Evolutionary conservation across 2,113 vertebrate genomes (phyloP).

Genomic region (Okapia johnstoni): DNA sequence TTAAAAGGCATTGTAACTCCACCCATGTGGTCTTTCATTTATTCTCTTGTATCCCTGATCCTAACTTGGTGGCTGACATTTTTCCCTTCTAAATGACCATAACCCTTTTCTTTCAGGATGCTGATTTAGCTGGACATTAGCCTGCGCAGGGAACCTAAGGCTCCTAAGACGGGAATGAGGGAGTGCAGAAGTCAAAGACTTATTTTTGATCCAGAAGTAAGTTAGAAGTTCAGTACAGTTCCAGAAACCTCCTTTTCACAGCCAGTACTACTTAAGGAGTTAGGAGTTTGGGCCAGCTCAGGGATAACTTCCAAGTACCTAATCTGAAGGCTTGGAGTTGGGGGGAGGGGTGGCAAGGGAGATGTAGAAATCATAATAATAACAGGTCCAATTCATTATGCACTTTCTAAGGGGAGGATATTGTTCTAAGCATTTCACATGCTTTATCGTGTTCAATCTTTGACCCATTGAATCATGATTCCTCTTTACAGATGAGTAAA

Average conservation of each 20-base stretch:
- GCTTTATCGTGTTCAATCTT: not conserved
- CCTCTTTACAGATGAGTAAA: slow-evolving; percentile 19
- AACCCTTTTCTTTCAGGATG: not conserved
- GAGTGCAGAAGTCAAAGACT: not conserved
- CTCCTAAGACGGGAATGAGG: not conserved
- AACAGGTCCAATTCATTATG: not conserved
- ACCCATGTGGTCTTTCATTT: not conserved
- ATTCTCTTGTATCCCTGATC: not conserved
- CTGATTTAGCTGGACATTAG: not conserved
- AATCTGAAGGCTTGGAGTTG: not conserved
- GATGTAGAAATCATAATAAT: not conserved
- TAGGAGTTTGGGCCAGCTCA: not conserved
- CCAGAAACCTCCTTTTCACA: not conserved
- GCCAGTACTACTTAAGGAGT: not conserved
- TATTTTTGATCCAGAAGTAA: not conserved
- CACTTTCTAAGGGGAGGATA: not conserved
- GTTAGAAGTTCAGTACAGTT: not conserved
- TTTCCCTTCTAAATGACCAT: not conserved
- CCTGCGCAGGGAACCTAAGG: not conserved
- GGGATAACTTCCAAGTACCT: not conserved
- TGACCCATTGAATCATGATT: not conserved
- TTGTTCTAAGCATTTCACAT: not conserved
- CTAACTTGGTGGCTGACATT: not conserved
- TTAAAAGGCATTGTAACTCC: not conserved
- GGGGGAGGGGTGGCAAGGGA: not conserved